Conservation (phyloP, 2,888 invertebrate genomes). For the Polydesmus complanatus region DNA sequence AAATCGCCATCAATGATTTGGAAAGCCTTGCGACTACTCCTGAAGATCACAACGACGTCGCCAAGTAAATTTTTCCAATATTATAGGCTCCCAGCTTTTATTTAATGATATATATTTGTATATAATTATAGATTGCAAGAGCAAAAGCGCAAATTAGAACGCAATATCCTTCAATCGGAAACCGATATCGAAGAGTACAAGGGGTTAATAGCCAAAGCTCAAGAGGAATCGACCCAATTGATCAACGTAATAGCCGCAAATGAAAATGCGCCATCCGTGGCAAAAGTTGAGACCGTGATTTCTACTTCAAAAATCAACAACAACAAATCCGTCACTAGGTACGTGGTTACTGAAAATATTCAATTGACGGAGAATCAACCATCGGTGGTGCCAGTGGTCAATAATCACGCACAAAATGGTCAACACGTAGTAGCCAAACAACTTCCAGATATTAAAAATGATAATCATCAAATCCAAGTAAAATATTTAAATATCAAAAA, state of each 20-base stretch:
- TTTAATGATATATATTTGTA: neutral
- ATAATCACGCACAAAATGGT: neutral
- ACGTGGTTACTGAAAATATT: neutral
- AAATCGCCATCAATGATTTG: conserved; percentile 15
- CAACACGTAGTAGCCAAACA: no score
- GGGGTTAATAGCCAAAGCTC: neutral
- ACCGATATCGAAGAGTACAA: conserved; percentile 6
- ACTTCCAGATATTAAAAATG: no score
- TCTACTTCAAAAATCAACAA: no score
- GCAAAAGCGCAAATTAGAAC: neutral
- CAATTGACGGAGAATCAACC: neutral
- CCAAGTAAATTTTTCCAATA: neutral
- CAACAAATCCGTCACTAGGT: no score
- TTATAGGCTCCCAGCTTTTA: neutral
- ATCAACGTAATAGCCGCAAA: neutral
- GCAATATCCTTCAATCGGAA: conserved; percentile 9
- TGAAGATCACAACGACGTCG: conserved; percentile 3
- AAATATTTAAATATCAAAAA: no score
- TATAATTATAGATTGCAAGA: conserved; percentile 10
- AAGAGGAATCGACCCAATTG: conserved; percentile 2
- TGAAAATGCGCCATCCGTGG: neutral
- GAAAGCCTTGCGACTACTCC: neutral
- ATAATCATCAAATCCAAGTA: no score
- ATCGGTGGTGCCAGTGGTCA: neutral
- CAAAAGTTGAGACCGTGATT: no score